Base-by-base conservation (phyloP, 2,113 vertebrate species). In the Numida meleagris region DNA sequence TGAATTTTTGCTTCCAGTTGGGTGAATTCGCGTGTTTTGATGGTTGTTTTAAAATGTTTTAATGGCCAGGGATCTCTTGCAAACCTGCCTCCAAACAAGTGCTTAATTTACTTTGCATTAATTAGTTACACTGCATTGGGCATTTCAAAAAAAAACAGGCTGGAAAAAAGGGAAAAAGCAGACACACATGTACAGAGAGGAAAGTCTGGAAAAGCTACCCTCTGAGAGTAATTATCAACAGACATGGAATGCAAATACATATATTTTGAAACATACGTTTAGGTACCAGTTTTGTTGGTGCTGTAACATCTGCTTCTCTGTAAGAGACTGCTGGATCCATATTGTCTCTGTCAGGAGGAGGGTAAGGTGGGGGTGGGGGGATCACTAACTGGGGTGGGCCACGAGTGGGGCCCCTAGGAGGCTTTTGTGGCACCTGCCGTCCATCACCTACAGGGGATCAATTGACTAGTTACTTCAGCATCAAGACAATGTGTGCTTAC, bases 291-390 rank as follows among this genome's bases (percentile, higher is more conserved):
- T 98, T 94, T 91, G 93, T 91, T 95, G 97, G 66, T 94, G 96
- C 72, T 87, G 97, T 89, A 93, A 95, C 96, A 86, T 97, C 94
- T 96, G 96, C 97, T 96, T 97, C 97, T 96, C 82, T 94, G n/a
- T 96, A 91, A 95, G 82, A 95, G 73, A 92, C 27, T 74, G 95
- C 19, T 79, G 96, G 91, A 95, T 97, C 97, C 86, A 55, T 89
- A 95, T 72, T 94, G 45, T 95, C 97, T 94, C 77, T 82, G 93
- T 97, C 97, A 29, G 98, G 97, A 96, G 98, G 98, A 91, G 97
- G 97, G 93, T 97, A 98, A 88, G 98, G 96, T 51, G 98, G 98
- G 98, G 98, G 97, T 31, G 98, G 98, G 97, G 98, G 98, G 0
- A 98, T 97, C 96, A 93, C 97, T 97, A 98, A 97, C 51, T 97